A percentile compares a stretch with the other conserved stretches of the same genome.
Conservation (phyloP, 2,113 vertebrate species). For the Dermatemys mawii region DNA sequence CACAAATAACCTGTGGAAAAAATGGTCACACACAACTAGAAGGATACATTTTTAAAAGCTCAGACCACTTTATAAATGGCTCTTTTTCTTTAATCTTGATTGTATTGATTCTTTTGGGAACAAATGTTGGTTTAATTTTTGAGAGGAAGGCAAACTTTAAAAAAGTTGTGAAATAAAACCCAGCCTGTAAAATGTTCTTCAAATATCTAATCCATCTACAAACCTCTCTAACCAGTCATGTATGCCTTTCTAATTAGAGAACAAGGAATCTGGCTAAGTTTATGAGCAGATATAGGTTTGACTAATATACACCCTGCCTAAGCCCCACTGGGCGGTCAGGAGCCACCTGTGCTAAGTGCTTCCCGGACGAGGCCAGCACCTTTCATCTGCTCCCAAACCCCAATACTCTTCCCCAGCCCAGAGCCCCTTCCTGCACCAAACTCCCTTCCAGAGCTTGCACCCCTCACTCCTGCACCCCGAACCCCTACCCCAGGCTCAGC, state of each 20-base stretch:
- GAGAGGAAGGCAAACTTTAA: background rate
- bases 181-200: background rate
- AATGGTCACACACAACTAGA: background rate
- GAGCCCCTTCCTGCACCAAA: too few relatives aligned
- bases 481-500: too few relatives aligned
- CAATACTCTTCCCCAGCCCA: too few relatives aligned
- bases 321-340: too few relatives aligned
- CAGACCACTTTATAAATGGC: background rate
- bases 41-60: background rate
- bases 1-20: background rate
- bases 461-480: too few relatives aligned
- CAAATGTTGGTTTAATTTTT: background rate
- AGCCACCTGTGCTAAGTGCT: too few relatives aligned
- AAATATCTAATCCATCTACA: background rate
- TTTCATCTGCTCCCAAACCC: too few relatives aligned
- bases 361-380: too few relatives aligned
- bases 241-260: background rate
- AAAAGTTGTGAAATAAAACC: background rate
- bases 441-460: too few relatives aligned
- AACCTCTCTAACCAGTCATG: background rate
- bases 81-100: conserved; percentile 8
- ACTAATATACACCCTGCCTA: background rate
- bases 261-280: background rate
- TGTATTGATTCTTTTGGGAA: background rate
- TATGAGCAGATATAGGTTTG: background rate